Evolutionary conservation across 2,797 vertebrate species (phyloP).

Genomic region (Enteromius radiatus): DNA sequence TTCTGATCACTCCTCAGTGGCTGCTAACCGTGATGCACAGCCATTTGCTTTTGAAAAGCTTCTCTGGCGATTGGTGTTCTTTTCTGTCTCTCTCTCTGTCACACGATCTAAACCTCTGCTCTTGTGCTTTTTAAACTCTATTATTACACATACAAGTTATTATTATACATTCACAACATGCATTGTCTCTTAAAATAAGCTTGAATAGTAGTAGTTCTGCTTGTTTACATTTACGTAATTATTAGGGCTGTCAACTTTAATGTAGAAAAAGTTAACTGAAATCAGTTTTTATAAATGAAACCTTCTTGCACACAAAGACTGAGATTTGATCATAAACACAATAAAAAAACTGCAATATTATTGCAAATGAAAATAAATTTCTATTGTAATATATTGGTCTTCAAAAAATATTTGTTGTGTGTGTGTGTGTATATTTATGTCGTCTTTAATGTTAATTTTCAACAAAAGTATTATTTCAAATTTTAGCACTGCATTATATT

Average conservation of each 20-base stretch:
- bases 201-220: neutral
- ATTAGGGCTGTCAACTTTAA: constrained; percentile 1
- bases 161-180: neutral
- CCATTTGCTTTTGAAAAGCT: constrained; percentile 55
- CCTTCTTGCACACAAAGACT: neutral
- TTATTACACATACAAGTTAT: neutral
- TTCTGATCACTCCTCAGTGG: constrained; percentile 50
- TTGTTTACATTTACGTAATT: neutral
- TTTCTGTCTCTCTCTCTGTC: constrained; percentile 18
- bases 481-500: neutral
- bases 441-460: neutral
- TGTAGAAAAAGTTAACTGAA: neutral
- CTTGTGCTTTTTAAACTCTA: neutral
- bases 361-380: neutral
- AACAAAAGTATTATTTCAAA: too few species aligned
- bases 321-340: neutral
- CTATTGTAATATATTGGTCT: neutral
- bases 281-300: neutral
- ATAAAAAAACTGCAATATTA: neutral
- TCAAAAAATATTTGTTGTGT: neutral
- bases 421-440: too few species aligned
- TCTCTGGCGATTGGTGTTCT: constrained; percentile 40
- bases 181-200: neutral
- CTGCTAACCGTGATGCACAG: constrained; percentile 48
- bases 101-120: constrained; percentile 8